Percentiles rank a stretch among this genome's conserved stretches.
Evolutionary conservation across 1,140 invertebrate genomes (phyloP).

Genomic region (Doryteuthis pealeii): DNA sequence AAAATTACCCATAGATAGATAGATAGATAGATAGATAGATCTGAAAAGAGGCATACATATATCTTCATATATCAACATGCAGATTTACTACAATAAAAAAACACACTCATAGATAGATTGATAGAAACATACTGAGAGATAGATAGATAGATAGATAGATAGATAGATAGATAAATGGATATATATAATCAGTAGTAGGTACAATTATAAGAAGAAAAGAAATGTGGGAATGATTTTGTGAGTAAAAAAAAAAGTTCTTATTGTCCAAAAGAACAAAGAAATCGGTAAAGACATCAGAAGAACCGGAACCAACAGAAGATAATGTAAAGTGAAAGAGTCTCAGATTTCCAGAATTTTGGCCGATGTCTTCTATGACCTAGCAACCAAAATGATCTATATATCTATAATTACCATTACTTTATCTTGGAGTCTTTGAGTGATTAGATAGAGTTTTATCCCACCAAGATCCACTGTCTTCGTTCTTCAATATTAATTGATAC

Average conservation of each 20-base stretch:
- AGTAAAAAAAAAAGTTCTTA: background rate
- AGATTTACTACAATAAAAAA: too few relatives aligned
- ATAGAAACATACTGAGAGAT: too few relatives aligned
- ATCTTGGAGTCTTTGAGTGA: background rate
- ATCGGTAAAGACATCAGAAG: background rate
- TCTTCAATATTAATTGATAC: constrained; percentile 1
- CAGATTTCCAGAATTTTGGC: background rate
- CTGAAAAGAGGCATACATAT: too few relatives aligned
- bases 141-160: too few relatives aligned
- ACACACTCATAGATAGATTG: too few relatives aligned
- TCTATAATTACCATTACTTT: constrained; percentile 7
- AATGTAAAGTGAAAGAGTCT: background rate
- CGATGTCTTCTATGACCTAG: too few relatives aligned
- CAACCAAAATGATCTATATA: background rate
- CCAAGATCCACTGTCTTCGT: background rate
- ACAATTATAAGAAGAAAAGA: too few relatives aligned
- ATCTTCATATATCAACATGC: too few relatives aligned
- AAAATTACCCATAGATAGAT: too few relatives aligned
- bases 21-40: too few relatives aligned
- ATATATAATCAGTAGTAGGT: too few relatives aligned
- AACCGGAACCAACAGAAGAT: background rate
- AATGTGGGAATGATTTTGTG: background rate
- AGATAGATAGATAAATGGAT: too few relatives aligned
- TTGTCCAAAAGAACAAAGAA: background rate
- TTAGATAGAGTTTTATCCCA: background rate